phyloP scores from a whole-genome alignment of 2,113 vertebrate species.

The Chroicocephalus ridibundus region DNA sequence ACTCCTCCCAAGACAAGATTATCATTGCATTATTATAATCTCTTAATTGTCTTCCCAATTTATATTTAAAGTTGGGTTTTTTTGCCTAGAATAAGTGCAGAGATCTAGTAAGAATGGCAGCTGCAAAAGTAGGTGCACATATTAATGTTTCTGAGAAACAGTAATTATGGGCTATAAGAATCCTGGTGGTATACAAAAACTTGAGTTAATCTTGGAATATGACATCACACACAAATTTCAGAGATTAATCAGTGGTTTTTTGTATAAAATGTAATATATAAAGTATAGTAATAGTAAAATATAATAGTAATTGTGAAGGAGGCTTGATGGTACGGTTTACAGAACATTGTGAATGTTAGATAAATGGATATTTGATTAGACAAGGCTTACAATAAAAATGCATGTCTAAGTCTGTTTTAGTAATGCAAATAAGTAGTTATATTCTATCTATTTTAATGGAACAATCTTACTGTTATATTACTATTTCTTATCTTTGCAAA shows the following conservation, averaged over 20 bases:
- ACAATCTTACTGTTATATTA: background rate
- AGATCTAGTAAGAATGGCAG: background rate
- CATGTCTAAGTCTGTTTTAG: background rate
- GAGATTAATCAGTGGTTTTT: background rate
- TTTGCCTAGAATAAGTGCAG: background rate
- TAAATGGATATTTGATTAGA: background rate
- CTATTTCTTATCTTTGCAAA: background rate
- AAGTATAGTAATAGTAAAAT: too few species aligned
- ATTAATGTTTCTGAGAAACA: background rate
- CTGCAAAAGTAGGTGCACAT: background rate
- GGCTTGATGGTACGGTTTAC: background rate
- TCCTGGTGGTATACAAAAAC: background rate
- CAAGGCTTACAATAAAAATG: background rate
- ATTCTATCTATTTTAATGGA: background rate
- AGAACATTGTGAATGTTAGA: background rate
- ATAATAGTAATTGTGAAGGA: background rate
- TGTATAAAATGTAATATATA: background rate
- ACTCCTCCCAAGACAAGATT: background rate
- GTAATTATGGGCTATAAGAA: background rate
- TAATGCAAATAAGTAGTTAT: background rate
- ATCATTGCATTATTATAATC: background rate
- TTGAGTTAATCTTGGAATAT: background rate
- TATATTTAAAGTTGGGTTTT: background rate
- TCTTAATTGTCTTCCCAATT: background rate
- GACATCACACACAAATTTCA: background rate